Percentiles rank a stretch among this genome's conserved stretches.
These are phyloP conservation scores for Drepanosiphum platanoidis DNA, from an alignment of 2,888 invertebrate genomes.

Conservation along the genomic window DNA sequence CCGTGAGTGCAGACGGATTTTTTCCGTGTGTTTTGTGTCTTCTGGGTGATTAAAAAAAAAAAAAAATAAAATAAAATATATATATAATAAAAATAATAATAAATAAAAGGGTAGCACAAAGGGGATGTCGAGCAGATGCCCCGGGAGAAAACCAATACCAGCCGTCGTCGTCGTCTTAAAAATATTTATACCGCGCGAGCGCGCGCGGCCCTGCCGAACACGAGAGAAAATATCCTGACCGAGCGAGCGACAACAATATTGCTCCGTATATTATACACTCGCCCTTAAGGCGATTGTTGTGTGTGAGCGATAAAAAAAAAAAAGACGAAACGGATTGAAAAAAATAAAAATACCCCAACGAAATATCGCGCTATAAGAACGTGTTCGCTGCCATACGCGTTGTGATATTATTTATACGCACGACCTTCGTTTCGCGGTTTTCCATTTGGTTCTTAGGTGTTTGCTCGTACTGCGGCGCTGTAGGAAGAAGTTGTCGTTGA, in stretches of 20 bases:
- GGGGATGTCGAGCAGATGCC: constrained; percentile 54
- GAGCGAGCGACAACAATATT: constrained; percentile 42
- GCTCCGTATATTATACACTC: constrained; percentile 34
- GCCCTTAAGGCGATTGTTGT: constrained; percentile 44
- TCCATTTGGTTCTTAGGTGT: too few relatives aligned
- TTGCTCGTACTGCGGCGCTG: too few relatives aligned
- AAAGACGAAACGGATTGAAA: constrained; percentile 41
- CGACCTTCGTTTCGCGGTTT: too few relatives aligned
- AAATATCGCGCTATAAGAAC: constrained; percentile 1
- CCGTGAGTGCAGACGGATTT: constrained; percentile 52
- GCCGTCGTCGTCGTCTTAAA: constrained; percentile 56
- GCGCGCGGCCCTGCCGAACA: background rate
- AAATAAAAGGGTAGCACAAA: constrained; percentile 57
- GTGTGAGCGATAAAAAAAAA: constrained; percentile 28
- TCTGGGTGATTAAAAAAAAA: constrained; percentile 56
- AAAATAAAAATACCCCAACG: constrained; percentile 21
- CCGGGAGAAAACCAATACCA: constrained; percentile 50
- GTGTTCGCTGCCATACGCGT: too few relatives aligned
- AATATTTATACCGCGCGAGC: constrained; percentile 33
- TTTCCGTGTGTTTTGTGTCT: constrained; percentile 60
- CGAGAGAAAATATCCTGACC: constrained; percentile 43
- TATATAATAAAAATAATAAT: too few relatives aligned
- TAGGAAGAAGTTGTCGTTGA: too few relatives aligned
- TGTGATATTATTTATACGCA: too few relatives aligned
- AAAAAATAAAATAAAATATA: constrained; percentile 5